Conservation (phyloP, 2,888 invertebrate species). For the Dicyrtomina minuta region DNA sequence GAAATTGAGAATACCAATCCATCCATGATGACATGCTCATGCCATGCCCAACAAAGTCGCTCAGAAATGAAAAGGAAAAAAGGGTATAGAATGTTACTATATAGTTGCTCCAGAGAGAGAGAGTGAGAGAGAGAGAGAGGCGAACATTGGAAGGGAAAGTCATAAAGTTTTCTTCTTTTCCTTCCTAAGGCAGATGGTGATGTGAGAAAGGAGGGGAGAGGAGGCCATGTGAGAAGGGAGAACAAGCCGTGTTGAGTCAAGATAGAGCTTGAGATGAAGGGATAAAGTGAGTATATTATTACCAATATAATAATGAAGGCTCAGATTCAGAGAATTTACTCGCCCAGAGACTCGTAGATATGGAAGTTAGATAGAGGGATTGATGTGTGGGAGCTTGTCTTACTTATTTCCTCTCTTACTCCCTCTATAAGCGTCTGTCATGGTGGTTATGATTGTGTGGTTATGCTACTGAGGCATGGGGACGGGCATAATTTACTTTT, state of each 20-base stretch:
- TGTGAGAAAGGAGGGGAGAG: neutral
- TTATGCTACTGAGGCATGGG: slow-evolving; percentile 4
- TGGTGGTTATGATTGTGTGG: slow-evolving; percentile 8
- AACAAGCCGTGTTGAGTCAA: neutral
- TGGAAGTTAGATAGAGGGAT: neutral
- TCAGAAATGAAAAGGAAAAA: too few relatives aligned
- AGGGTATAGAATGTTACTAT: too few relatives aligned
- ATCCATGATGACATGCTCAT: too few relatives aligned
- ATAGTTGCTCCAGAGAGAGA: too few relatives aligned
- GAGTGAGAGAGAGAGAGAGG: too few relatives aligned
- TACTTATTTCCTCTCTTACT: too few relatives aligned
- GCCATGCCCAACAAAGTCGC: too few relatives aligned
- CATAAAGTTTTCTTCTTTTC: neutral
- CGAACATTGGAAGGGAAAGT: neutral
- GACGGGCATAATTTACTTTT: slow-evolving; percentile 28
- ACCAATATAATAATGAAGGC: slow-evolving; percentile 10
- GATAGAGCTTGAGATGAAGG: too few relatives aligned
- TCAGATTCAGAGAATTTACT: slow-evolving; percentile 3
- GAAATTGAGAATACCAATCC: too few relatives aligned
- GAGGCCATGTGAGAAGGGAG: neutral
- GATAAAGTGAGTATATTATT: slow-evolving; percentile 3
- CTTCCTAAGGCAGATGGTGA: neutral
- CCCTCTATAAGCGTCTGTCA: slow-evolving; percentile 1
- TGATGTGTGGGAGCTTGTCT: too few relatives aligned
- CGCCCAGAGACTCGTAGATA: neutral